Evolutionary conservation across 2,888 invertebrate species (phyloP).

Genomic region (Vesta saturnalis): DNA sequence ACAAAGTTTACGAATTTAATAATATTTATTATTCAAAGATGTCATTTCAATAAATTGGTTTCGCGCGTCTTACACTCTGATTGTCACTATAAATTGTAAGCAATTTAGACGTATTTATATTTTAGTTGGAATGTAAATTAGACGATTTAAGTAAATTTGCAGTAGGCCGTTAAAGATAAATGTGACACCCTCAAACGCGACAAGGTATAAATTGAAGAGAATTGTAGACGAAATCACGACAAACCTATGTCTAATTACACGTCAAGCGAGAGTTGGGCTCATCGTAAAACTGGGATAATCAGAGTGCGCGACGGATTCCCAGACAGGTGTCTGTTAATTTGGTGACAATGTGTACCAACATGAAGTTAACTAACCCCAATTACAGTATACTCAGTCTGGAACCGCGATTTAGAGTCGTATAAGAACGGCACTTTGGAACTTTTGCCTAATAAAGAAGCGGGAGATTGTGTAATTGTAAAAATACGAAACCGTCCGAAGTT

Average conservation of each 20-base stretch:
- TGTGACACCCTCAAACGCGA: constrained; percentile 33
- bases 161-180: constrained; percentile 21
- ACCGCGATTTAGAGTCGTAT: constrained; percentile 36
- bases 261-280: constrained; percentile 57
- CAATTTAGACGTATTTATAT: constrained; percentile 8
- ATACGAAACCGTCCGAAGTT: constrained; percentile 49
- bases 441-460: constrained; percentile 50
- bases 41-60: constrained; percentile 5
- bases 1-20: constrained; percentile 42
- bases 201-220: constrained; percentile 40
- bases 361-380: constrained; percentile 52
- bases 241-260: constrained; percentile 54
- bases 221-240: constrained; percentile 49
- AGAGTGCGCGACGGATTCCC: constrained; percentile 60
- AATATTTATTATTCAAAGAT: constrained; percentile 15
- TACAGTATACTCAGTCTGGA: constrained; percentile 44
- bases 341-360: constrained; percentile 58
- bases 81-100: not conserved
- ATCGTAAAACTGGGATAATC: constrained; percentile 69
- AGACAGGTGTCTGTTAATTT: constrained; percentile 59
- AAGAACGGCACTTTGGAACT: constrained; percentile 41
- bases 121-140: constrained; percentile 25
- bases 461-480: constrained; percentile 50
- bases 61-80: constrained; percentile 4
- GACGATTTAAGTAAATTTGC: constrained; percentile 24